Evolutionary conservation across 2,888 invertebrate species (phyloP), one percentile per base, ranked within the genome.

Genomic region (Sussaba pulchella): DNA sequence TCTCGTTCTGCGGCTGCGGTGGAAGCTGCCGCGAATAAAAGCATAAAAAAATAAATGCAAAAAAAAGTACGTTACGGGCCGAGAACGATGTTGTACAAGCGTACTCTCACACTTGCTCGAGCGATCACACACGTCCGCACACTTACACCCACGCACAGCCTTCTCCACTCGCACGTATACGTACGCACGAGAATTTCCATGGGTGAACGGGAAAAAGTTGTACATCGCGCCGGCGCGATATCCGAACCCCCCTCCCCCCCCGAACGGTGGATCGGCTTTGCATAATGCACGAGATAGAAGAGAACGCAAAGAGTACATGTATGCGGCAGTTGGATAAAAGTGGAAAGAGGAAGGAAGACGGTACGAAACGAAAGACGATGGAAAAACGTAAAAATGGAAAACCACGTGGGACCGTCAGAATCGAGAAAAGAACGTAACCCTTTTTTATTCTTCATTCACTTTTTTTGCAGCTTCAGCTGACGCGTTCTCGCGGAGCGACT

Each of bases 251-350:
- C 41, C 70, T 41, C 21, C 59, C 14, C 59, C 54, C 66, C 41
- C 71, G 76, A 78, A 82, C 77, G 72, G 67, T 76, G 45, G 76
- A 84, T 84, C 82, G 70, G 81, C 83, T 84, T 81, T 84, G 81
- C 82, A 84, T 84, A 83, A 83, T 84, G 82, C 82, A 83, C 54
- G 69, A 76, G 78, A 79, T 75, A 63, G 69, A 64, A 45, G 64
- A 74, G 43, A 67, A 43, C 12, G 45, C n/a, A n/a, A n/a, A n/a
- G n/a, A n/a, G n/a, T n/a, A n/a, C n/a, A n/a, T n/a, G 45, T 14
- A 36, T 17, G 41, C 52, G 52, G 52, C n/a, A 24, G 41, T 17
- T 41, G 54, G 43, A 21, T 26, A 17, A 47, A 24, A 9, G 26
- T 36, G 39, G 52, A 31, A 61, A 43, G 14, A 24, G 14, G 45